These are phyloP conservation scores for Xiphorhynchus erythropygius DNA, from an alignment of 2,797 vertebrate species.

Conservation along the genomic window DNA sequence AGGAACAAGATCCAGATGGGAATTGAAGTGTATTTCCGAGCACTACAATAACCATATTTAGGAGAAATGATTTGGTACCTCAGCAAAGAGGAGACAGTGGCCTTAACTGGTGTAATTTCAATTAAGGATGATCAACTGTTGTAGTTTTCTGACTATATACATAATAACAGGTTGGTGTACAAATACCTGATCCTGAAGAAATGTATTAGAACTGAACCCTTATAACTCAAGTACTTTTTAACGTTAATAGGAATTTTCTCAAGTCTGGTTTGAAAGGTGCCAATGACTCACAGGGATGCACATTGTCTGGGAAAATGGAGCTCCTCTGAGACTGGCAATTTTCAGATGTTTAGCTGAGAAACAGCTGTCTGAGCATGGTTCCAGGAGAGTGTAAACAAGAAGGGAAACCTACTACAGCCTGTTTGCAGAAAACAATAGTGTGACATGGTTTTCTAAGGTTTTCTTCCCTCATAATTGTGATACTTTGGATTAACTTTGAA, in stretches of 20 bases:
- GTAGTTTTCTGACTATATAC: background rate
- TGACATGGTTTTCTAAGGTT: background rate
- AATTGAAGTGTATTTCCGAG: background rate
- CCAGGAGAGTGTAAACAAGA: background rate
- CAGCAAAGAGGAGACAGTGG: background rate
- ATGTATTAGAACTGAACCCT: background rate
- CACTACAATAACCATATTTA: background rate
- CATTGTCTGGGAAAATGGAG: background rate
- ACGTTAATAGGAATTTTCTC: background rate
- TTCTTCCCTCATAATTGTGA: background rate
- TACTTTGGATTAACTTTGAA: background rate
- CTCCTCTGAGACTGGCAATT: background rate
- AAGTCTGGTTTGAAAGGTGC: background rate
- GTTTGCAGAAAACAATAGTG: background rate
- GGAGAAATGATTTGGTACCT: background rate
- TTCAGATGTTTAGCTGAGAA: background rate
- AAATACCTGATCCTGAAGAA: background rate
- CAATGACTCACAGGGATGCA: background rate
- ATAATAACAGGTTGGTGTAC: background rate
- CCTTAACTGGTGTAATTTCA: background rate
- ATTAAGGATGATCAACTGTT: background rate
- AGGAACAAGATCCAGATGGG: background rate
- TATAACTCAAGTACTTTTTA: background rate
- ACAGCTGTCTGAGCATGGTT: background rate
- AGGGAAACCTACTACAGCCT: background rate